phyloP scores from a whole-genome alignment of 2,797 vertebrate species.

The Pangasius djambal region DNA sequence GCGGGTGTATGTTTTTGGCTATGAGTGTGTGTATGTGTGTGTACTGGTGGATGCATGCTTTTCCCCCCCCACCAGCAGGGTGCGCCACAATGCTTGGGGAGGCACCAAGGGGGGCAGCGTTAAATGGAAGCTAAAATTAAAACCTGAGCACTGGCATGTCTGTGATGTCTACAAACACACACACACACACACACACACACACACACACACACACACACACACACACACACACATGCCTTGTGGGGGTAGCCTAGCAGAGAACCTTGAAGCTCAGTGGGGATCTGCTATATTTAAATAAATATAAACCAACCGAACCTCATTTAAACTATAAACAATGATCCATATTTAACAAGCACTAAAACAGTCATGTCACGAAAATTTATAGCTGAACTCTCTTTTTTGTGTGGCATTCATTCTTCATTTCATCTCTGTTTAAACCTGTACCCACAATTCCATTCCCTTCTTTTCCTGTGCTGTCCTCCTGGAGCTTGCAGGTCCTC shows the following conservation, averaged over 20 bases:
- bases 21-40: slow-evolving; percentile 35
- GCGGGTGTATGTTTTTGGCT: slow-evolving; percentile 32
- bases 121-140: slow-evolving; percentile 60
- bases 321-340: slow-evolving; percentile 26
- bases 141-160: slow-evolving; percentile 48
- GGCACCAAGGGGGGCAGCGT: slow-evolving; percentile 44
- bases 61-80: slow-evolving; percentile 51
- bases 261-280: slow-evolving; percentile 43
- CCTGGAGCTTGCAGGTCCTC: slow-evolving; percentile 26
- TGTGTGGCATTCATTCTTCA: neutral
- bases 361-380: neutral
- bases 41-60: slow-evolving; percentile 2
- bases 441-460: neutral
- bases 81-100: slow-evolving; percentile 47
- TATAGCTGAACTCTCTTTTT: neutral
- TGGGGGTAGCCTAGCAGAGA: slow-evolving; percentile 42
- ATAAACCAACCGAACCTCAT: slow-evolving; percentile 36
- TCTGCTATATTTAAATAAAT: slow-evolving; percentile 52
- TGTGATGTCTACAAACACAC: slow-evolving; percentile 22
- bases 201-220: slow-evolving; percentile 34
- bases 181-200: slow-evolving; percentile 40
- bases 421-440: neutral
- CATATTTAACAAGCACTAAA: slow-evolving; percentile 33
- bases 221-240: slow-evolving; percentile 26
- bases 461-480: slow-evolving; percentile 15